A percentile compares a stretch with the other conserved stretches of the same genome.
These are phyloP conservation scores for Callosobruchus maculatus DNA, from an alignment of 2,888 invertebrate species.

Conservation along the genomic window DNA sequence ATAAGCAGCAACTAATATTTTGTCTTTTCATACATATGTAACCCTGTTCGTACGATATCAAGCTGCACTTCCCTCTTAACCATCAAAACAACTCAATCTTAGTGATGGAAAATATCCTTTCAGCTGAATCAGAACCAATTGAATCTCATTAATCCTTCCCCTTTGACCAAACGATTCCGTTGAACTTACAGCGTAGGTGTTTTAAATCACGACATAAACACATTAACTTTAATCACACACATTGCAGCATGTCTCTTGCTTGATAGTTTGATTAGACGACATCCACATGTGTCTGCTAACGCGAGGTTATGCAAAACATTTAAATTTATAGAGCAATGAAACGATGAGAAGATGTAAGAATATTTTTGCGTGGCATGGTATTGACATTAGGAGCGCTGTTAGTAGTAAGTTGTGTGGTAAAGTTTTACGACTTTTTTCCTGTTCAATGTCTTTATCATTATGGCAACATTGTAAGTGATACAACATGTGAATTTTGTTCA, in stretches of 20 bases:
- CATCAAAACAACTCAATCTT: neutral
- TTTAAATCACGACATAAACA: neutral
- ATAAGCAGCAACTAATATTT: too few relatives aligned
- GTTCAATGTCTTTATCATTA: neutral
- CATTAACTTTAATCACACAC: neutral
- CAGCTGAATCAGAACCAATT: neutral
- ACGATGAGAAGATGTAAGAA: neutral
- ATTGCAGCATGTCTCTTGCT: neutral
- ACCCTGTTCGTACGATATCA: neutral
- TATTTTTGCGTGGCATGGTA: neutral
- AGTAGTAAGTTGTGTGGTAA: neutral
- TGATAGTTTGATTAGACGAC: neutral
- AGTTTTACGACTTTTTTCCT: neutral
- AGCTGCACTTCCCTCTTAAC: neutral
- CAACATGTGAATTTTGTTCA: too few relatives aligned
- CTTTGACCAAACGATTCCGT: neutral
- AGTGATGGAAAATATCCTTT: neutral
- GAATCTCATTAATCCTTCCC: neutral
- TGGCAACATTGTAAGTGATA: too few relatives aligned
- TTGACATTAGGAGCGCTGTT: neutral
- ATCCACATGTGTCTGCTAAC: neutral
- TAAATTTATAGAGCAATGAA: neutral
- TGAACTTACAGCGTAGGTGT: neutral
- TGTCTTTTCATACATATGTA: too few relatives aligned
- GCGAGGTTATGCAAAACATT: neutral